Evolutionary conservation across 2,113 vertebrate species (phyloP).

Genomic region (Ctenodactylus gundi): DNA sequence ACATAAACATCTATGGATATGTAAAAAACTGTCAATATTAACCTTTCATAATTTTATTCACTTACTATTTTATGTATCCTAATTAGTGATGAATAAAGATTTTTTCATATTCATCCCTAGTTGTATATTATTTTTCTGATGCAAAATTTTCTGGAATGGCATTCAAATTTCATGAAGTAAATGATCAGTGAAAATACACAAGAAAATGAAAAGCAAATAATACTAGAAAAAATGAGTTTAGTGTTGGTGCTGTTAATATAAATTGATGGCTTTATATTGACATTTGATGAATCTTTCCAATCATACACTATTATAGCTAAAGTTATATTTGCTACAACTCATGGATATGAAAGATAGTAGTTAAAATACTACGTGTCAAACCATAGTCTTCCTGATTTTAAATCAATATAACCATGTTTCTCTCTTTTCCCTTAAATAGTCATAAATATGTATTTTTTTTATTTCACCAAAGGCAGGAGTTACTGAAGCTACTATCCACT

Average conservation of each 20-base stretch:
- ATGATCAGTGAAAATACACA: slow-evolving; percentile 9
- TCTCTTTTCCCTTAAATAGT: not conserved
- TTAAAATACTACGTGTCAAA: not conserved
- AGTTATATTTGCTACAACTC: not conserved
- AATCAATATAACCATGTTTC: not conserved
- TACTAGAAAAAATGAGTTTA: not conserved
- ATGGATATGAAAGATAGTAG: not conserved
- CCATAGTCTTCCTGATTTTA: not conserved
- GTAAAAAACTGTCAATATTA: slow-evolving; percentile 16
- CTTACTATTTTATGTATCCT: not conserved
- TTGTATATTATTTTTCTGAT: slow-evolving; percentile 32
- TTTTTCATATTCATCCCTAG: not conserved
- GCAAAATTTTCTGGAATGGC: not conserved
- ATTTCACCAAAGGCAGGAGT: not conserved
- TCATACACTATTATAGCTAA: not conserved
- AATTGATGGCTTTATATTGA: not conserved
- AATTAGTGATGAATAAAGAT: slow-evolving; percentile 32
- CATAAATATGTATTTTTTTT: not conserved
- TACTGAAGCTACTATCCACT: not conserved
- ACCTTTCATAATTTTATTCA: not conserved
- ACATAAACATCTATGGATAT: not conserved
- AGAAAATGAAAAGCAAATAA: not conserved
- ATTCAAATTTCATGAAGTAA: slow-evolving; percentile 25
- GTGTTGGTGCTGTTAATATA: not conserved
- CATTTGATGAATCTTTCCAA: not conserved